These are phyloP conservation scores for Urophycis tenuis DNA, from an alignment of 2,797 vertebrate species.

Conservation along the genomic window DNA sequence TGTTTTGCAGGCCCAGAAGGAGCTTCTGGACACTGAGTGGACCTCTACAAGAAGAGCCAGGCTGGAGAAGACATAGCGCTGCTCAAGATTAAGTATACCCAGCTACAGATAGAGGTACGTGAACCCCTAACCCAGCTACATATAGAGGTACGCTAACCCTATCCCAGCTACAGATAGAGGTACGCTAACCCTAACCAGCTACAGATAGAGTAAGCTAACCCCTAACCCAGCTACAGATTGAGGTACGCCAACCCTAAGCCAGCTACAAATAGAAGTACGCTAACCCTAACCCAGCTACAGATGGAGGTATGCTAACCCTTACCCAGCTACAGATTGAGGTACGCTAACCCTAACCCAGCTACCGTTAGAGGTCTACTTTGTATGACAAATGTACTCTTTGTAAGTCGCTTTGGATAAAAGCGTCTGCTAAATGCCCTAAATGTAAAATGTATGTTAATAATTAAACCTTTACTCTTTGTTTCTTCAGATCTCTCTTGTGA, in stretches of 20 bases:
- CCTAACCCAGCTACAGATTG: background rate
- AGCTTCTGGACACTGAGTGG: conserved; percentile 93
- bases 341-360: conserved; percentile 16
- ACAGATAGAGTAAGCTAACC: background rate
- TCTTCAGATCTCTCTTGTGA: no score
- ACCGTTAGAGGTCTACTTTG: background rate
- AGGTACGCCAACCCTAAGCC: background rate
- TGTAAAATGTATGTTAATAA: no score
- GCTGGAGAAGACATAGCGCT: conserved; percentile 91
- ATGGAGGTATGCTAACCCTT: background rate
- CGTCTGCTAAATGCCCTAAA: no score
- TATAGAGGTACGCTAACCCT: background rate
- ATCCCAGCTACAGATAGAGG: background rate
- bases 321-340: conserved; percentile 95
- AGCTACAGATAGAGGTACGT: conserved; percentile 88
- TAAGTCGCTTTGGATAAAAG: no score
- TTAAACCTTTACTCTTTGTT: no score
- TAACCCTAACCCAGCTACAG: background rate
- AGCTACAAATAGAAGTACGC: background rate
- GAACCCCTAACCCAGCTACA: conserved; percentile 16
- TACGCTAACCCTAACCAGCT: background rate
- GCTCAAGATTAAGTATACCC: conserved; percentile 87
- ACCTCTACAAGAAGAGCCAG: conserved; percentile 94
- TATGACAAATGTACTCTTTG: no score
- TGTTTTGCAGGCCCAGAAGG: conserved; percentile 84